A percentile compares a stretch with the other conserved stretches of the same genome.
phyloP scores from a whole-genome alignment of 2,113 vertebrate species.

The Thomomys bottae region DNA sequence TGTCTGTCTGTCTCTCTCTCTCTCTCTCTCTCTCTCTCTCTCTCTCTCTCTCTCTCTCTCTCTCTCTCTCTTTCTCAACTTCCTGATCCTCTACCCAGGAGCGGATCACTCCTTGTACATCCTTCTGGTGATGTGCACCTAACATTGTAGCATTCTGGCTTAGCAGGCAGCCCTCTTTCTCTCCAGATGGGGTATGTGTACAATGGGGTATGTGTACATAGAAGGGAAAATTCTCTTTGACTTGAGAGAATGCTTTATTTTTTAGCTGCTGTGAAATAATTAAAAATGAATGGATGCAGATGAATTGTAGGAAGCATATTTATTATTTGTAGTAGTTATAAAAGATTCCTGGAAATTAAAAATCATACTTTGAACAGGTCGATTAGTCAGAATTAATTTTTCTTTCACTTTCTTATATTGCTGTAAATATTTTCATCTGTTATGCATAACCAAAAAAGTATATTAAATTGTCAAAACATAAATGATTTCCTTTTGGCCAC shows the following conservation, averaged over 20 bases:
- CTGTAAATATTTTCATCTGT: conserved; percentile 88
- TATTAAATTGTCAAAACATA: conserved; percentile 87
- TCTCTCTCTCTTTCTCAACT: not conserved
- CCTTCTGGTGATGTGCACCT: not conserved
- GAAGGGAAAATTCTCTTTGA: conserved; percentile 37
- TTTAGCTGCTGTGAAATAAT: conserved; percentile 58
- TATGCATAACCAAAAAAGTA: conserved; percentile 86
- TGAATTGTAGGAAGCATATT: conserved; percentile 68
- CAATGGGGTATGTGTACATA: not conserved
- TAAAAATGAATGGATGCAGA: conserved; percentile 60
- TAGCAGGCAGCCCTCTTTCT: not conserved
- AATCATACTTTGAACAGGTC: conserved; percentile 77
- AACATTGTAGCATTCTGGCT: not conserved
- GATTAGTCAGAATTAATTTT: conserved; percentile 87
- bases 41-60: no score
- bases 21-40: no score
- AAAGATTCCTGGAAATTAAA: conserved; percentile 79
- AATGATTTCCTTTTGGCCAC: conserved; percentile 88
- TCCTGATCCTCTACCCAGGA: not conserved
- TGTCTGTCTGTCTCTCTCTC: no score
- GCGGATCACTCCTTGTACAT: fast-evolving
- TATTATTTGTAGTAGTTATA: conserved; percentile 71
- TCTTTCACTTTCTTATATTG: conserved; percentile 85
- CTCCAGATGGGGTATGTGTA: not conserved
- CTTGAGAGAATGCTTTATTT: conserved; percentile 39